Conservation (phyloP, 92 coral and sea anemone species). For the Phenganax marumi region DNA sequence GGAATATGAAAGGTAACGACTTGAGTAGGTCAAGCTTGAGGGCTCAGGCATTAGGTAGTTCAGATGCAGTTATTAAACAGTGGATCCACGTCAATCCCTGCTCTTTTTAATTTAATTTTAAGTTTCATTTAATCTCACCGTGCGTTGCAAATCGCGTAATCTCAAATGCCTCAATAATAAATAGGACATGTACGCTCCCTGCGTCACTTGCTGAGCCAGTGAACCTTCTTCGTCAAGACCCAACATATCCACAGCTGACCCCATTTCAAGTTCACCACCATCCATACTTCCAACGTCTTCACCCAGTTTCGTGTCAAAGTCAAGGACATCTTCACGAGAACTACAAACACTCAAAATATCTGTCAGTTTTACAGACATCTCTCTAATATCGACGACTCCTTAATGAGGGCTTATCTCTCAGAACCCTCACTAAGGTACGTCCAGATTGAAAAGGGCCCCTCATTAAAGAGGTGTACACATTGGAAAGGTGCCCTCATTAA, state of each 20-base stretch:
- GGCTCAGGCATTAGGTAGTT: no score
- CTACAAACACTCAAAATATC: slow-evolving; percentile 14
- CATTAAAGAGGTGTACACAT: no score
- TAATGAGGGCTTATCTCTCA: neutral
- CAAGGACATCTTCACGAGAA: slow-evolving; percentile 79
- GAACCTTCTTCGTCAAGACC: slow-evolving; percentile 85
- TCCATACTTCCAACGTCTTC: slow-evolving; percentile 72
- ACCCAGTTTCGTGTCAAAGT: slow-evolving; percentile 80
- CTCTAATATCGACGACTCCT: neutral
- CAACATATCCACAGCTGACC: slow-evolving; percentile 86
- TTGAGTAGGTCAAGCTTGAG: no score
- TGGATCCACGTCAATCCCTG: no score
- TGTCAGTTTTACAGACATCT: neutral
- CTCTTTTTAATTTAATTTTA: neutral
- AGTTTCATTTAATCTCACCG: slow-evolving; percentile 55
- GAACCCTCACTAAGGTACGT: no score
- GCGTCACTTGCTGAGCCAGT: slow-evolving; percentile 69
- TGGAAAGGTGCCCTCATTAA: no score
- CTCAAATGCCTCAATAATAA: slow-evolving; percentile 84
- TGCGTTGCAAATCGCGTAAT: slow-evolving; percentile 89
- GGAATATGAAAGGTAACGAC: no score
- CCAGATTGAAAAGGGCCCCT: no score
- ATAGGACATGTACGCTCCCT: slow-evolving; percentile 96
- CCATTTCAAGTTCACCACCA: slow-evolving; percentile 79
- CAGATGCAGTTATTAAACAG: no score